phyloP scores from a whole-genome alignment of 2,797 vertebrate genomes.

The Galago senegalensis region DNA sequence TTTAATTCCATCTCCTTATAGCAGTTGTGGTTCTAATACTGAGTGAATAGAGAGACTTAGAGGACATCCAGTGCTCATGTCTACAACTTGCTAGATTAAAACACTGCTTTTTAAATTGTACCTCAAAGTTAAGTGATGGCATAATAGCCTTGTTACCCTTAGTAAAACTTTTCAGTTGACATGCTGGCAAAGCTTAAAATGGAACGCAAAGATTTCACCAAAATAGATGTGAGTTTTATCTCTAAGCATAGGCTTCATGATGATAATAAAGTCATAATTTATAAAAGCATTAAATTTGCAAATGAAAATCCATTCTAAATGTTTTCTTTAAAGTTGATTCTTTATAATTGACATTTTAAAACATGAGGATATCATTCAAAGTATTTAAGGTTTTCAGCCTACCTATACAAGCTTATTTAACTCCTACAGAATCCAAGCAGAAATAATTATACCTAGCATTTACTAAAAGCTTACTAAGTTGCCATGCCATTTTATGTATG shows the following conservation, averaged over 20 bases:
- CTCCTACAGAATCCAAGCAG: neutral
- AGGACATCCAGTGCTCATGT: neutral
- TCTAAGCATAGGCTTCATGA: neutral
- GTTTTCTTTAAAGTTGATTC: neutral
- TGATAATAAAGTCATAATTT: neutral
- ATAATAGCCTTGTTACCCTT: neutral
- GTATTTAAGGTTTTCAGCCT: neutral
- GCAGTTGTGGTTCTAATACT: neutral
- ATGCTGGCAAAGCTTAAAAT: neutral
- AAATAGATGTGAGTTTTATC: neutral
- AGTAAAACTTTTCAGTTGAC: neutral
- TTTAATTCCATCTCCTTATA: neutral
- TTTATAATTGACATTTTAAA: neutral
- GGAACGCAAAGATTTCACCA: neutral
- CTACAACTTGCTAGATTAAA: neutral
- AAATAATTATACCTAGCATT: neutral
- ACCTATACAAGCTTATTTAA: neutral
- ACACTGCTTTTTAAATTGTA: neutral
- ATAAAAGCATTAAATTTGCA: neutral
- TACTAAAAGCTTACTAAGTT: neutral
- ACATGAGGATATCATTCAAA: neutral
- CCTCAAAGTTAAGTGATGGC: neutral
- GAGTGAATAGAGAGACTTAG: neutral
- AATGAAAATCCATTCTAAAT: neutral
- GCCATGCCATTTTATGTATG: neutral